phyloP scores from a whole-genome alignment of 1,140 invertebrate genomes.

The Lepidurus packardi region DNA sequence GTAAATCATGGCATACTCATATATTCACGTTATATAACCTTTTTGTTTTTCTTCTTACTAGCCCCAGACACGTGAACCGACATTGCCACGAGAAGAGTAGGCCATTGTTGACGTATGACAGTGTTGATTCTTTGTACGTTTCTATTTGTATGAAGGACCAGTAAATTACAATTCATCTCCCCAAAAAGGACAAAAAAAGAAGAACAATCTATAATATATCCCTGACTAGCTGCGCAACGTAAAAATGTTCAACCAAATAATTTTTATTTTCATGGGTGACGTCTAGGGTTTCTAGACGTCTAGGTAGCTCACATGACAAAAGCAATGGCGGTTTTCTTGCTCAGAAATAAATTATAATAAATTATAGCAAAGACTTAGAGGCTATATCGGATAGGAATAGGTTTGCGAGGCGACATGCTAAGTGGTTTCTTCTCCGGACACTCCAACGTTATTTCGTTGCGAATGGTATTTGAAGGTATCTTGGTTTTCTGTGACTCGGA shows the following conservation, averaged over 20 bases:
- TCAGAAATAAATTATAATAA: background rate
- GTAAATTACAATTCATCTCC: background rate
- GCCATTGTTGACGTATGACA: background rate
- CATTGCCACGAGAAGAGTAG: background rate
- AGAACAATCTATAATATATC: background rate
- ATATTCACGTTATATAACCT: background rate
- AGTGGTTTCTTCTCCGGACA: slow-evolving; percentile 13
- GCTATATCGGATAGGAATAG: slow-evolving; percentile 9
- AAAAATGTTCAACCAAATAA: background rate
- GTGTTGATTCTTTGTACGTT: slow-evolving; percentile 19
- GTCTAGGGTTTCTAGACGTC: background rate
- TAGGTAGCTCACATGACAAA: background rate
- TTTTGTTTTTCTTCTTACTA: slow-evolving; percentile 23
- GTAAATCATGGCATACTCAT: slow-evolving; percentile 40
- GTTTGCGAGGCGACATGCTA: slow-evolving; percentile 8
- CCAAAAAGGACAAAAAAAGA: background rate
- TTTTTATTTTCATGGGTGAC: background rate
- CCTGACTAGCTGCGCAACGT: slow-evolving; percentile 4
- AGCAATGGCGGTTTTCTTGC: background rate
- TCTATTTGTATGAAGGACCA: slow-evolving; percentile 22
- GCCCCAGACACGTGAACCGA: slow-evolving; percentile 24
- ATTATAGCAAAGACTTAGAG: background rate
- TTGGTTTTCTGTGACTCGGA: background rate
- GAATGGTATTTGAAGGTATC: background rate
- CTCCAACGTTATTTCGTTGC: background rate